phyloP scores from a whole-genome alignment of 2,888 invertebrate species.

The Perdita meconis region DNA sequence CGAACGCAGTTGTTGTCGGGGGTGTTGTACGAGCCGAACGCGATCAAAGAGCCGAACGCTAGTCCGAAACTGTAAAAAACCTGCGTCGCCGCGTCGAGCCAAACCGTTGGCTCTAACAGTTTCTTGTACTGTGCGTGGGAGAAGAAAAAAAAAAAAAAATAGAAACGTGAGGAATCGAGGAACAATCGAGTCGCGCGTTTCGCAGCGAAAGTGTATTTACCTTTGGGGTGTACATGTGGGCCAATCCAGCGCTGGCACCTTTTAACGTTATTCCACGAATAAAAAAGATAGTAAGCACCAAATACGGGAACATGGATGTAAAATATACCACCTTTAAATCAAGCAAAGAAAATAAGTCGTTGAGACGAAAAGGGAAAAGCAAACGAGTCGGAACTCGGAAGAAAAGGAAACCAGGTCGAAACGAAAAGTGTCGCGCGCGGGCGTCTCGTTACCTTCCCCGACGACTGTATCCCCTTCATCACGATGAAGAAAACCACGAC shows the following conservation, averaged over 20 bases:
- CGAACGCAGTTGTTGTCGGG: slow-evolving; percentile 97
- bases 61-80: slow-evolving; percentile 97
- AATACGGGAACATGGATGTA: slow-evolving; percentile 97
- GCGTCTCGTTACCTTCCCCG: slow-evolving; percentile 90
- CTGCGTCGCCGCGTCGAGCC: slow-evolving; percentile 98
- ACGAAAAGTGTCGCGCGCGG: neutral
- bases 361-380: slow-evolving; percentile 20
- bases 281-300: slow-evolving; percentile 97
- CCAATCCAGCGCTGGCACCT: slow-evolving; percentile 93
- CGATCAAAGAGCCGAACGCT: slow-evolving; percentile 97
- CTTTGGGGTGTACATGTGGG: slow-evolving; percentile 97
- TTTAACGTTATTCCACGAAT: slow-evolving; percentile 94
- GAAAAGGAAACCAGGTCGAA: slow-evolving; percentile 20
- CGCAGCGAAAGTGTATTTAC: too few species aligned
- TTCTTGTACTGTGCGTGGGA: slow-evolving; percentile 90
- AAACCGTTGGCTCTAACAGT: slow-evolving; percentile 94
- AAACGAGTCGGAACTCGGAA: slow-evolving; percentile 4
- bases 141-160: too few species aligned
- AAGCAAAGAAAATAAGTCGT: slow-evolving; percentile 54
- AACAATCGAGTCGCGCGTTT: slow-evolving; percentile 48
- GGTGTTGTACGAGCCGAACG: slow-evolving; percentile 97
- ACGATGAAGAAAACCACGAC: slow-evolving; percentile 96
- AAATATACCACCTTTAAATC: slow-evolving; percentile 94
- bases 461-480: slow-evolving; percentile 98
- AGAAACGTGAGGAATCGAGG: neutral